These are phyloP conservation scores for Trinectes maculatus DNA, from an alignment of 2,113 vertebrate species.

Conservation along the genomic window DNA sequence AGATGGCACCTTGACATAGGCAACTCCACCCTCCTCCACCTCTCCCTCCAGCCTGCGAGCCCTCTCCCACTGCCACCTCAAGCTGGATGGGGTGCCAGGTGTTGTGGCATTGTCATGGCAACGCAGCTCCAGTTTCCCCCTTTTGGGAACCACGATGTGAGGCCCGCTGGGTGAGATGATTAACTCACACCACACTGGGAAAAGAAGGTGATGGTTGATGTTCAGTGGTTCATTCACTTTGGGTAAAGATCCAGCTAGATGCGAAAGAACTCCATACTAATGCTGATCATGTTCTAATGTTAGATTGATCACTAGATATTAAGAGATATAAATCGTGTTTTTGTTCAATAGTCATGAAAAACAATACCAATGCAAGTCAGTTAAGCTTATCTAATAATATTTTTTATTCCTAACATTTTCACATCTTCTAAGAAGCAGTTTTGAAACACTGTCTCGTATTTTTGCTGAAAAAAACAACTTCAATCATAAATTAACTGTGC, in stretches of 20 bases:
- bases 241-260: neutral
- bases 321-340: no score
- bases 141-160: slow-evolving; percentile 75
- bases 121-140: slow-evolving; percentile 72
- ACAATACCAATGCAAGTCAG: no score
- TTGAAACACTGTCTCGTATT: no score
- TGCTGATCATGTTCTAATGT: no score
- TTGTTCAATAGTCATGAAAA: no score
- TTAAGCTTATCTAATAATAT: no score
- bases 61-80: slow-evolving; percentile 78
- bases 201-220: slow-evolving; percentile 7
- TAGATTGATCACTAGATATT: no score
- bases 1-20: slow-evolving; percentile 50
- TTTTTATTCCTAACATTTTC: no score
- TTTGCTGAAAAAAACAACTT: no score
- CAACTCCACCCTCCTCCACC: slow-evolving; percentile 53
- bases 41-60: slow-evolving; percentile 74
- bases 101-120: slow-evolving; percentile 70
- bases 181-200: slow-evolving; percentile 71
- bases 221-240: neutral
- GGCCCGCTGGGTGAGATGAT: slow-evolving; percentile 75
- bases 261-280: neutral
- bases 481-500: no score
- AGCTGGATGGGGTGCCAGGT: slow-evolving; percentile 2
- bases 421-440: no score